These are phyloP conservation scores for Perdita meconis DNA, from an alignment of 2,888 invertebrate species.

Conservation along the genomic window DNA sequence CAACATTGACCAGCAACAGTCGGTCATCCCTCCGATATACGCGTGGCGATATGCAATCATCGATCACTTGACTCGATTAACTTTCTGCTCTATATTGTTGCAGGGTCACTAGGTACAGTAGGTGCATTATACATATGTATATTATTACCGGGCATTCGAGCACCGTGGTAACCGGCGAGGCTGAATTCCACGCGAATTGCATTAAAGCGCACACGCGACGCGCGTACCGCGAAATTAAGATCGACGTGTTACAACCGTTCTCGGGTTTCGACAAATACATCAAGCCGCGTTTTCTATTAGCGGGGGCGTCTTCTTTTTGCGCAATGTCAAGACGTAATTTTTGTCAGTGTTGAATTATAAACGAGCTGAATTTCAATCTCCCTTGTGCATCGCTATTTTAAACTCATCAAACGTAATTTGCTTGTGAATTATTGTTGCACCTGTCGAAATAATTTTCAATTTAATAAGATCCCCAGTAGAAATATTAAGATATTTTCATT, in stretches of 20 bases:
- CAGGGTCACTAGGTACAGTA: slow-evolving; percentile 67
- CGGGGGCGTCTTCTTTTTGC: slow-evolving; percentile 40
- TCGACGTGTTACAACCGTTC: slow-evolving; percentile 46
- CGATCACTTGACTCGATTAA: slow-evolving; percentile 73
- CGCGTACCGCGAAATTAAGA: slow-evolving; percentile 49
- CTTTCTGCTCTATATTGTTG: slow-evolving; percentile 68
- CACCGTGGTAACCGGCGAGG: slow-evolving; percentile 43
- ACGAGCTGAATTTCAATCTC: background rate
- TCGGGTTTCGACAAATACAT: slow-evolving; percentile 53
- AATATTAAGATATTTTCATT: no score
- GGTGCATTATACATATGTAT: slow-evolving; percentile 60
- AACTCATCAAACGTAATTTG: no score
- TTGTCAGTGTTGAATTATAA: slow-evolving; percentile 27
- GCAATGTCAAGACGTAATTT: slow-evolving; percentile 35
- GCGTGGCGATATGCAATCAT: slow-evolving; percentile 52
- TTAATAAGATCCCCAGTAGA: no score
- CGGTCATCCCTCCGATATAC: slow-evolving; percentile 18
- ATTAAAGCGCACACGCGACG: slow-evolving; percentile 44
- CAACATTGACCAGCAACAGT: slow-evolving; percentile 11
- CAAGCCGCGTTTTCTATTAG: slow-evolving; percentile 41
- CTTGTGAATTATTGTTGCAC: no score
- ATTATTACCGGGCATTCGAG: slow-evolving; percentile 58
- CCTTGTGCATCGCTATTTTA: background rate
- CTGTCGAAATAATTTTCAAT: no score
- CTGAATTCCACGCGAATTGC: slow-evolving; percentile 57